Conservation (phyloP, 1,140 invertebrate genomes). For the Nephila pilipes region DNA sequence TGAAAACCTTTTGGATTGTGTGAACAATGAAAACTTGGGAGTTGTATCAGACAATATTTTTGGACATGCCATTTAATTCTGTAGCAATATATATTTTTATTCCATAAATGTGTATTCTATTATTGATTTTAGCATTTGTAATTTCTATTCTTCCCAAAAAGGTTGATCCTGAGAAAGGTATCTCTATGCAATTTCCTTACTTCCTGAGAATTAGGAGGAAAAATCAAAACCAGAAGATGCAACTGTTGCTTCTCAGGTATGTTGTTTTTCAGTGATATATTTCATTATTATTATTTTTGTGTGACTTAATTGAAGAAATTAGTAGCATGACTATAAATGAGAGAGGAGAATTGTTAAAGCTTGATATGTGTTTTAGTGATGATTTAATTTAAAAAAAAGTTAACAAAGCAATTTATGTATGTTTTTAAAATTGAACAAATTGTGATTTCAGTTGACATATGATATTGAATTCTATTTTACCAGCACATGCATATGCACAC, state of each 20-base stretch:
- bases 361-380: too few relatives aligned
- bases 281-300: neutral
- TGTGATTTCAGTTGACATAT: too few relatives aligned
- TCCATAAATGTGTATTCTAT: neutral
- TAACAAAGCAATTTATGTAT: too few relatives aligned
- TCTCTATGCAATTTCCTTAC: constrained; percentile 97
- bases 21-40: neutral
- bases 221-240: constrained; percentile 94
- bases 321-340: too few relatives aligned
- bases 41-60: neutral
- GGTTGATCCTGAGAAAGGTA: constrained; percentile 95
- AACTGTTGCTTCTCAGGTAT: constrained; percentile 93
- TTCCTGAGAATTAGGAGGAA: constrained; percentile 96
- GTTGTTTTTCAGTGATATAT: constrained; percentile 16
- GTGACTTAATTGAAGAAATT: neutral
- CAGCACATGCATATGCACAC: too few relatives aligned
- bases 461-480: too few relatives aligned
- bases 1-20: neutral
- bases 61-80: neutral
- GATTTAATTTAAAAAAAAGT: too few relatives aligned
- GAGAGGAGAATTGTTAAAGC: too few relatives aligned
- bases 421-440: too few relatives aligned
- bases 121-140: neutral
- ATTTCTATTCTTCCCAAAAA: constrained; percentile 79
- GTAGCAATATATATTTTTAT: neutral